phyloP scores from a whole-genome alignment of 2,888 invertebrate species.

The Monochamus alternatus region DNA sequence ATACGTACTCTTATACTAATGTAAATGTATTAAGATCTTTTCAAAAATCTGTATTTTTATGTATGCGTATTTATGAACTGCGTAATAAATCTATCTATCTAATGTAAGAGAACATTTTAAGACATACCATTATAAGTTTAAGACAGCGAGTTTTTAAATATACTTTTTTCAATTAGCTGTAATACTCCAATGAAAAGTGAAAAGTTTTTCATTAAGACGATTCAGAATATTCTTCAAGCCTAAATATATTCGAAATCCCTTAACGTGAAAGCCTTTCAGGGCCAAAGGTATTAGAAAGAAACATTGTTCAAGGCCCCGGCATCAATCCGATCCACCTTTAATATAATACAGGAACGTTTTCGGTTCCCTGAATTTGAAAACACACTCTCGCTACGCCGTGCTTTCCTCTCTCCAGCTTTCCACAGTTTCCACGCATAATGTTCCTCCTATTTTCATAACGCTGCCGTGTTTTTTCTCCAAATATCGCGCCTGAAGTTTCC shows the following conservation, averaged over 20 bases:
- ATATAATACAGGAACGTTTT: background rate
- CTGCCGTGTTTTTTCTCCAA: constrained; percentile 18
- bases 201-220: too few species aligned
- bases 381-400: background rate
- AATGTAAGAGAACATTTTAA: too few species aligned
- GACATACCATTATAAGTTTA: too few species aligned
- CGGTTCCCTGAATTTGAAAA: constrained; percentile 4
- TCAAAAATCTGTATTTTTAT: too few species aligned
- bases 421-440: background rate
- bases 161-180: too few species aligned
- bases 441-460: constrained; percentile 19
- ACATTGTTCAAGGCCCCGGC: background rate
- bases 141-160: too few species aligned
- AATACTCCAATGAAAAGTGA: too few species aligned
- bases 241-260: background rate
- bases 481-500: constrained; percentile 18
- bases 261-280: background rate
- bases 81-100: too few species aligned
- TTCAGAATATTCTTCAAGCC: too few species aligned
- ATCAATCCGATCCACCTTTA: background rate
- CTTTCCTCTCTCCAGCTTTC: background rate
- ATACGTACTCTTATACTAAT: too few species aligned
- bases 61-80: too few species aligned
- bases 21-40: too few species aligned
- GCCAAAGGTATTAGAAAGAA: constrained; percentile 2